These are phyloP conservation scores for Alviniconcha strummeri DNA, from an alignment of 2,888 invertebrate species.

Conservation along the genomic window DNA sequence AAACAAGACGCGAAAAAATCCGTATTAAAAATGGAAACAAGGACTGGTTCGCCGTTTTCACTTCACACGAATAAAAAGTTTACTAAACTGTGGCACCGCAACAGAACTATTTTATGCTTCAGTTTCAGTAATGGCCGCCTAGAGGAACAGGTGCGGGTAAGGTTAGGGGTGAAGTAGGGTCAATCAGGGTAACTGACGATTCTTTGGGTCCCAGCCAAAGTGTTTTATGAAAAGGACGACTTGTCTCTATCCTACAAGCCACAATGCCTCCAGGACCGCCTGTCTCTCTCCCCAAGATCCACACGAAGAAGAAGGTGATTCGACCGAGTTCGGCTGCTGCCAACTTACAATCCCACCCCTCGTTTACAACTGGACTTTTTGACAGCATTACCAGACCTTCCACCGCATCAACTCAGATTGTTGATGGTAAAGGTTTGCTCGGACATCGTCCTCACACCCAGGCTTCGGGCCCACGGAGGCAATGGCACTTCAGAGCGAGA, in stretches of 20 bases:
- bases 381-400: conserved; percentile 61
- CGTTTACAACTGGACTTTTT: conserved; percentile 64
- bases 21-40: too few relatives aligned
- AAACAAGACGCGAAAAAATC: too few relatives aligned
- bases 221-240: background rate
- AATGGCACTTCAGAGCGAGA: conserved; percentile 44
- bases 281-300: conserved; percentile 28
- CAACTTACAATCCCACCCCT: conserved; percentile 68
- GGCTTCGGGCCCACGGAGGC: conserved; percentile 55
- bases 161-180: background rate
- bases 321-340: conserved; percentile 70
- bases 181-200: background rate
- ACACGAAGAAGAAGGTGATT: conserved; percentile 50
- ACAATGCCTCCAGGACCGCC: conserved; percentile 27
- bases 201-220: background rate
- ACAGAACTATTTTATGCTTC: too few relatives aligned
- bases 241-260: background rate
- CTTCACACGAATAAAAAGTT: too few relatives aligned
- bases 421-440: conserved; percentile 28
- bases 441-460: conserved; percentile 63
- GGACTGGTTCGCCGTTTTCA: too few relatives aligned
- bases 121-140: background rate
- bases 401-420: conserved; percentile 54
- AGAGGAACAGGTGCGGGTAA: background rate
- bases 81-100: too few relatives aligned